Base-by-base conservation (phyloP, 2,113 vertebrate genomes). In the Notiomystis cincta region DNA sequence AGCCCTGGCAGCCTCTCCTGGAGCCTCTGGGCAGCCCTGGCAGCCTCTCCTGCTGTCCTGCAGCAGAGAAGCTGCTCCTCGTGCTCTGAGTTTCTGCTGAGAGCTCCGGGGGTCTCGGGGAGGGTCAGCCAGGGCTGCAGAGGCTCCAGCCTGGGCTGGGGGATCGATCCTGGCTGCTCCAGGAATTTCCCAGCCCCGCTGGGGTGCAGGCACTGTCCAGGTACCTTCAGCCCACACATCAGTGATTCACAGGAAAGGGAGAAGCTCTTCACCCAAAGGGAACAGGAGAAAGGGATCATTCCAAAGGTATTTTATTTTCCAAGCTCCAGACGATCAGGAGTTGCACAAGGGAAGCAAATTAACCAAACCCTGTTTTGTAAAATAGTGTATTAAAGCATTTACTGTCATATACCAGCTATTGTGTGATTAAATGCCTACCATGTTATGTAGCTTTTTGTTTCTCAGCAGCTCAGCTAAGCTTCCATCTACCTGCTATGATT, bases 351-450 rank as follows among this genome's bases (percentile, higher is more conserved):
- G 75, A 93, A 97, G 92, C 37, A 61, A 88, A 94, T 37, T 94
- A 96, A 89, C 80, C 92, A 95, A 97, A 94, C 86, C 80, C 65
- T 66, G 40, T 86, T 97, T 66, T 97, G 95, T 97, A 97, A 97
- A 96, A 97, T 95, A 97, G 69, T 82, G 77, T 98, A 96, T 79
- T 90, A 84, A 93, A 96, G 81, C 87, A 96, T 97, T 97, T 97
- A 95, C 90, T 97, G 90, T 96, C 95, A 94, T 97, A 95, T 95
- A 96, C 80, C 95, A 92, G 92, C 66, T 95, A 87, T 86, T 95
- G 80, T 80, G 92, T 96, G 96, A 71, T 95, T 92, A 82, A 94
- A 95, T 87, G 95, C 89, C 90, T 91, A 94, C 76, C 73, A 62
- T 48, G 47, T 67, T 67, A 94, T 13, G 51, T 96, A 93, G 86